These are phyloP conservation scores for Ethmia dodecea DNA, from an alignment of 2,888 invertebrate species.

Conservation along the genomic window DNA sequence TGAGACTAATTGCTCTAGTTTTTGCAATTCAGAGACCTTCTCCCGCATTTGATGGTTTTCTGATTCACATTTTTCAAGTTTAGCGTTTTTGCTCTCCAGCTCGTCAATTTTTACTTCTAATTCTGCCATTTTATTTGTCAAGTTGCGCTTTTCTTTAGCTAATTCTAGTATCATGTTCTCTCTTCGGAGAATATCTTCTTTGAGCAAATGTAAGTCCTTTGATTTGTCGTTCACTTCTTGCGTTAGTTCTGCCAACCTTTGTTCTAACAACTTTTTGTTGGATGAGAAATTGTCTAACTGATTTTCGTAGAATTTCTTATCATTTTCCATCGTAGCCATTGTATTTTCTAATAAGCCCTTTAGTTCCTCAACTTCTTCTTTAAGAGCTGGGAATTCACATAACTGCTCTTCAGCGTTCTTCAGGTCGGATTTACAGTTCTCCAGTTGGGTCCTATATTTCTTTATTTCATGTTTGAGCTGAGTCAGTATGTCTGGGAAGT, in stretches of 20 bases:
- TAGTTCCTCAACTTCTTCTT: slow-evolving; percentile 66
- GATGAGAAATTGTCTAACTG: slow-evolving; percentile 72
- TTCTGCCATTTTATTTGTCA: slow-evolving; percentile 66
- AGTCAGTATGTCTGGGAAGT: slow-evolving; percentile 62
- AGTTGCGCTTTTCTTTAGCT: slow-evolving; percentile 75
- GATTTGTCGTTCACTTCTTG: slow-evolving; percentile 72
- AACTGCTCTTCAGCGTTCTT: slow-evolving; percentile 74
- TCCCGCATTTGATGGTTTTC: slow-evolving; percentile 69
- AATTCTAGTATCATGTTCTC: slow-evolving; percentile 78
- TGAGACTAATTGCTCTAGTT: slow-evolving; percentile 71
- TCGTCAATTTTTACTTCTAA: slow-evolving; percentile 71
- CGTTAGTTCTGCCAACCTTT: slow-evolving; percentile 77
- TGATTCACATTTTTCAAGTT: slow-evolving; percentile 50
- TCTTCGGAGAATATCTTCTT: slow-evolving; percentile 75
- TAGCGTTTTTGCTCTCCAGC: slow-evolving; percentile 55
- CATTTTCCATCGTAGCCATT: slow-evolving; percentile 69
- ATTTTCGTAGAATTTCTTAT: slow-evolving; percentile 76
- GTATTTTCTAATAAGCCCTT: slow-evolving; percentile 67
- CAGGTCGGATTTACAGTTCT: slow-evolving; percentile 71
- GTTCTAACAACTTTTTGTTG: slow-evolving; percentile 71
- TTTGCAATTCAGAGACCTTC: slow-evolving; percentile 64
- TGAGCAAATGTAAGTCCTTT: slow-evolving; percentile 69
- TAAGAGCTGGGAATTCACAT: slow-evolving; percentile 69
- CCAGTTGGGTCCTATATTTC: slow-evolving; percentile 72
- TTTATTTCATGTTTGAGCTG: slow-evolving; percentile 74